Conservation (phyloP, 2,888 invertebrate genomes). For the Liodrosophila aerea region DNA sequence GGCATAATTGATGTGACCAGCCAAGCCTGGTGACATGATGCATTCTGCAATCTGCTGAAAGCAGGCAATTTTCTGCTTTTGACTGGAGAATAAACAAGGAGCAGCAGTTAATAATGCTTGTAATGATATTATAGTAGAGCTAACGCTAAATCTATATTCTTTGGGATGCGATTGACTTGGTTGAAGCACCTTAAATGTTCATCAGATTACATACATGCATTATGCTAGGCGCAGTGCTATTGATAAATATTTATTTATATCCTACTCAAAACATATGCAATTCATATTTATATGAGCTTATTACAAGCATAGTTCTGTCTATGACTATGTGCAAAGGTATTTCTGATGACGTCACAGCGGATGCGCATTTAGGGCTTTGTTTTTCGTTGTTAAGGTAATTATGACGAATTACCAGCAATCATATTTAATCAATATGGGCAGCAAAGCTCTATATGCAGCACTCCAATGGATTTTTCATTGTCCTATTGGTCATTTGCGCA, state of each 20-base stretch:
- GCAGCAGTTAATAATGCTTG: neutral
- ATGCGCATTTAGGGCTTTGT: conserved; percentile 4
- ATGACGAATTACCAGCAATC: too few species aligned
- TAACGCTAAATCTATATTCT: neutral
- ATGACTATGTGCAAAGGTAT: conserved; percentile 2
- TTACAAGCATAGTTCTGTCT: too few species aligned
- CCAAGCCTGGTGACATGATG: conserved; percentile 83
- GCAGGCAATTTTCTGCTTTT: conserved; percentile 89
- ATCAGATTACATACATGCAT: too few species aligned
- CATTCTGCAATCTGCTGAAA: conserved; percentile 89
- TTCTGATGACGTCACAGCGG: conserved; percentile 49
- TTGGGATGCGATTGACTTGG: too few species aligned
- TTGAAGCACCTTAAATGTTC: too few species aligned
- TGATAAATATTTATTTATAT: too few species aligned
- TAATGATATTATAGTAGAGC: conserved; percentile 4
- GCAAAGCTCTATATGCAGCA: neutral
- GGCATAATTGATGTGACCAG: conserved; percentile 85
- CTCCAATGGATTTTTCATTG: neutral
- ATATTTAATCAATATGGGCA: conserved; percentile 22
- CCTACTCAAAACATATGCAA: too few species aligned
- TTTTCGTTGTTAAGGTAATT: neutral
- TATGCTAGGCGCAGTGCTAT: too few species aligned
- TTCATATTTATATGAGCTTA: too few species aligned
- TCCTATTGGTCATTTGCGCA: conserved; percentile 23
- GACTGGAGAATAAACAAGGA: conserved; percentile 82